Evolutionary conservation across 2,113 vertebrate species (phyloP).

Genomic region (Xiphorhynchus elegans): DNA sequence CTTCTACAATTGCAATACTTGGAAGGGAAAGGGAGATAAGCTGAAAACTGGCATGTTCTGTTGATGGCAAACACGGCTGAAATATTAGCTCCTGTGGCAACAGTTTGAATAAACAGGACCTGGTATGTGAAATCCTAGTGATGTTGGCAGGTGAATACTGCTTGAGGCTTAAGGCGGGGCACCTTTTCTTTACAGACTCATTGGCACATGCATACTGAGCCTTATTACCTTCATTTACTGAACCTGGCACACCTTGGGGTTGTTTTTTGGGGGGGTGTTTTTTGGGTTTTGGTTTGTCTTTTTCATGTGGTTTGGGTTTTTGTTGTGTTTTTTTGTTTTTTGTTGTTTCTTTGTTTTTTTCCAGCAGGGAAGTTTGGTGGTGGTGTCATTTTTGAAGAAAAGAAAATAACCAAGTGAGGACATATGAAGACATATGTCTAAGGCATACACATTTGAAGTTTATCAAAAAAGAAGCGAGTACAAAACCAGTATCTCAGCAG

Average conservation of each 20-base stretch:
- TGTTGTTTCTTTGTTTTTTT: too few species aligned
- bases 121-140: background rate
- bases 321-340: background rate
- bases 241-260: background rate
- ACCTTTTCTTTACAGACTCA: background rate
- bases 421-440: background rate
- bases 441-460: background rate
- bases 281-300: background rate
- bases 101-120: background rate
- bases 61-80: background rate
- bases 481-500: background rate
- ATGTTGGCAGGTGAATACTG: background rate
- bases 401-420: background rate
- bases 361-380: too few species aligned
- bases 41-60: background rate
- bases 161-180: constrained; percentile 47
- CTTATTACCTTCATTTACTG: constrained; percentile 3
- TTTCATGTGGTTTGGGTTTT: too few species aligned
- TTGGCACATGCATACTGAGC: background rate
- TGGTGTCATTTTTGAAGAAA: background rate
- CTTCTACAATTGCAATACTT: background rate
- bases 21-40: background rate
- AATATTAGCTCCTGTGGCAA: constrained; percentile 3
- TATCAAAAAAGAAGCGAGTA: background rate
- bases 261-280: background rate